Evolutionary conservation across 2,888 invertebrate species (phyloP), one percentile per base, ranked within the genome.

Genomic region (Calameuta pallipes): DNA sequence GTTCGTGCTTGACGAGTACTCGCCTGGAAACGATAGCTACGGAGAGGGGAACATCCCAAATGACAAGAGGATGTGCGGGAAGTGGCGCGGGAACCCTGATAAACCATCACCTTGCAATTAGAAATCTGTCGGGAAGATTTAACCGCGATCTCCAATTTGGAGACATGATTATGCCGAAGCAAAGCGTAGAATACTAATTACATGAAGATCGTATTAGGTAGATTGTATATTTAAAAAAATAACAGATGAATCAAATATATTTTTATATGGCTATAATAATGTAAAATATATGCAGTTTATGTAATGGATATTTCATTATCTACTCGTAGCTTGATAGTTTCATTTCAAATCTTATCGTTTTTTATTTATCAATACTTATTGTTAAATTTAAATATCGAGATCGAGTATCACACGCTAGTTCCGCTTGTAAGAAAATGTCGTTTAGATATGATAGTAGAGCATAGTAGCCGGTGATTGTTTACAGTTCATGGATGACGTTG

Each of bases 31-130:
- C 74, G 74, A 33, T 71, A 33, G 13, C n/a, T 75, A 75, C 74
- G 78, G 79, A 80, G 80, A 78, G 80, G 85, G 84, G 82, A 83
- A 80, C 79, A 87, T 87, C 85, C 85, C 84, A 87, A 88, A 87
- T 89, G 87, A 86, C 83, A 81, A 87, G 89, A 90, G 90, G 90
- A 90, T 90, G 90, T 90, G 83, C 84, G 87, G 86, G 85, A 90
- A 90, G 89, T 90, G 90, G 87, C 90, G 90, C 90, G 90, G 90
- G 90, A 90, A 90, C 87, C 83, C 80, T 70, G 75, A 80, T 80
- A 79, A 68, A 80, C 78, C 82, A 80, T 81, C 83, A 78, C 81
- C 79, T 80, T 80, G 77, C 81, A 74, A 74, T 74, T 35, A 35
- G 74, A 34, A 35, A 74, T 74, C 34, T 74, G n/a, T 74, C n/a